Conservation (phyloP, 2,888 invertebrate species). For the Listrodromus nycthemerus region DNA sequence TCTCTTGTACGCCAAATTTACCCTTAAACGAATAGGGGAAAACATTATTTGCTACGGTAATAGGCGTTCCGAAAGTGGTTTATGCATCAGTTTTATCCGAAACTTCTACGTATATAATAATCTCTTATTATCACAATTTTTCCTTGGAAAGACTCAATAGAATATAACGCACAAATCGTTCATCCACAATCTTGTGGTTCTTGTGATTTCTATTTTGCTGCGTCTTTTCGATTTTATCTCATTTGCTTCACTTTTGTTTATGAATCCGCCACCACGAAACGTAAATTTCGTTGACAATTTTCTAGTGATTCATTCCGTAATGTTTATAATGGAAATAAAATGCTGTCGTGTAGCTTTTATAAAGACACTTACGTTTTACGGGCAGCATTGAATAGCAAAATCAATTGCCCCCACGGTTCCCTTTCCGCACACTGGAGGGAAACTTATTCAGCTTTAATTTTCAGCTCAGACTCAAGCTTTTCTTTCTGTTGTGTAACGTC, state of each 20-base stretch:
- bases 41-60: no score
- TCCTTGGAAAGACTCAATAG: no score
- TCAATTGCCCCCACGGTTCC: background rate
- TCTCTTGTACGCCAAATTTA: background rate
- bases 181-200: no score
- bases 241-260: background rate
- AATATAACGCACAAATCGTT: no score
- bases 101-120: no score
- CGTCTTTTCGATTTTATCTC: background rate
- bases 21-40: no score
- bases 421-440: background rate
- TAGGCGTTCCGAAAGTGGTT: no score
- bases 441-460: slow-evolving; percentile 16
- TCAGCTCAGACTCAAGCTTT: slow-evolving; percentile 6
- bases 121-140: no score
- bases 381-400: background rate
- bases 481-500: slow-evolving; percentile 25
- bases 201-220: no score
- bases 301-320: background rate
- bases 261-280: background rate
- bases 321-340: background rate
- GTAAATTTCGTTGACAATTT: background rate
- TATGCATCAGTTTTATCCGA: no score
- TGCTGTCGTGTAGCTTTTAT: background rate
- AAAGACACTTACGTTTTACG: background rate